A percentile compares a stretch with the other conserved stretches of the same genome.
phyloP scores from a whole-genome alignment of 1,140 invertebrate species.

The Lasioglossum albipes region DNA sequence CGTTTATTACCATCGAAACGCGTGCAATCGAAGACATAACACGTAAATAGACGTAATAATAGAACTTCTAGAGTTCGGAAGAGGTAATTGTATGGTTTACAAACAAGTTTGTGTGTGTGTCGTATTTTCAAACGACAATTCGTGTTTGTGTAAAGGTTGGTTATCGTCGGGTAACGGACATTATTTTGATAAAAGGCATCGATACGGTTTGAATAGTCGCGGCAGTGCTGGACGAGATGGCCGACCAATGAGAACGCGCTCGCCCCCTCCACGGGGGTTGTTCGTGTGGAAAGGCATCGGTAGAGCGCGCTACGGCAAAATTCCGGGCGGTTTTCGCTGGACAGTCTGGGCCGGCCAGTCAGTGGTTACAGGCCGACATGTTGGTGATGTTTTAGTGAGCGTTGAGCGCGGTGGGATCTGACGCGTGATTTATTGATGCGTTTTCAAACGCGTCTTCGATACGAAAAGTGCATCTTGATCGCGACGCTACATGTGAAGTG shows the following conservation, averaged over 20 bases:
- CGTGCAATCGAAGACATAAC: neutral
- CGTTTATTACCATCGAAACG: neutral
- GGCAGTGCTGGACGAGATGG: neutral
- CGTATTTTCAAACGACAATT: neutral
- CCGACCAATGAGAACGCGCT: slow-evolving; percentile 4
- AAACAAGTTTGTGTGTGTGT: neutral
- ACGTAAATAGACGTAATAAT: neutral
- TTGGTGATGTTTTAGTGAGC: slow-evolving; percentile 68
- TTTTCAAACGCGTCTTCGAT: slow-evolving; percentile 55
- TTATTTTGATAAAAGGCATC: neutral
- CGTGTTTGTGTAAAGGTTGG: neutral
- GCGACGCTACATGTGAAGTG: slow-evolving; percentile 72
- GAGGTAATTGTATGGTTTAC: neutral
- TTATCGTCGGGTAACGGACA: neutral
- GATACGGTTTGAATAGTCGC: slow-evolving; percentile 5
- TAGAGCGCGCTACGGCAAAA: slow-evolving; percentile 54
- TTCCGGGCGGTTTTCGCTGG: slow-evolving; percentile 69
- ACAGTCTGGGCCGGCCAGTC: slow-evolving; percentile 70
- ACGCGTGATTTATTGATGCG: slow-evolving; percentile 64
- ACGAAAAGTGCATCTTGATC: slow-evolving; percentile 47
- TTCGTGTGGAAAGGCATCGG: neutral
- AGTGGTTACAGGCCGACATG: slow-evolving; percentile 76
- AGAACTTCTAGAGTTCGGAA: neutral
- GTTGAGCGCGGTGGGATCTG: slow-evolving; percentile 61
- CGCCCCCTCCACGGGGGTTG: neutral